Base-by-base conservation (phyloP, 2,113 vertebrate species). In the Dendrocopos noguchii region DNA sequence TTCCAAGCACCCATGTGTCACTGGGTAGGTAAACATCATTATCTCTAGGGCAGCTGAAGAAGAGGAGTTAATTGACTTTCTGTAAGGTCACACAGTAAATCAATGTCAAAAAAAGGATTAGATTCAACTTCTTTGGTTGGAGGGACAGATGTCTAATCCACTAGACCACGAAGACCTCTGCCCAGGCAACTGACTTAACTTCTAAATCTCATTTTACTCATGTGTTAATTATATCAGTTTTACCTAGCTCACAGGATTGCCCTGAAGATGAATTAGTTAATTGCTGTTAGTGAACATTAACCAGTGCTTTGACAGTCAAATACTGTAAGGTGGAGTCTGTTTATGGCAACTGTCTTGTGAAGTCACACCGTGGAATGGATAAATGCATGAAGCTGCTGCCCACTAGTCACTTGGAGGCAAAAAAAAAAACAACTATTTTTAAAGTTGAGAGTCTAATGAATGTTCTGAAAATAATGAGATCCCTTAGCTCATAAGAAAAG, bases 31-130 rank as follows among this genome's bases (percentile, higher is more conserved):
- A 96, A 95, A 85, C 88, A 61, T 80, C 67, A 88, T 95, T 95
- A 94, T 95, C 74, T 94, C 85, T 85, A 85, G 95, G 74, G 50
- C 78, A 89, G 88, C 94, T 79, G 81, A 94, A 80, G 95, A 94
- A 96, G 95, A 94, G 75, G 95, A 94, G 83, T 95, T 97, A 96
- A 96, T 95, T 96, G 95, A 94, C 95, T 97, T 96, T 91, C 36
- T 1, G 0, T 92, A 95, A 95, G 93, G 95, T 90, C 88, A 87
- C 33, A 21, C 47, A 88, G 75, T 88, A 96, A 95, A 93, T 80
- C 85, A 95, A 59, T 94, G 93, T 96, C 94, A 94, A 90, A 93
- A 93, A 90, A 95, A 91, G 73, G 92, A 96, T 92, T 95, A 97
- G 78, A 92, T 60, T 89, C 75, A 81, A 87, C 42, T 82, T 93